Conservation (phyloP, 2,888 invertebrate genomes). For the Eudemis profundana region DNA sequence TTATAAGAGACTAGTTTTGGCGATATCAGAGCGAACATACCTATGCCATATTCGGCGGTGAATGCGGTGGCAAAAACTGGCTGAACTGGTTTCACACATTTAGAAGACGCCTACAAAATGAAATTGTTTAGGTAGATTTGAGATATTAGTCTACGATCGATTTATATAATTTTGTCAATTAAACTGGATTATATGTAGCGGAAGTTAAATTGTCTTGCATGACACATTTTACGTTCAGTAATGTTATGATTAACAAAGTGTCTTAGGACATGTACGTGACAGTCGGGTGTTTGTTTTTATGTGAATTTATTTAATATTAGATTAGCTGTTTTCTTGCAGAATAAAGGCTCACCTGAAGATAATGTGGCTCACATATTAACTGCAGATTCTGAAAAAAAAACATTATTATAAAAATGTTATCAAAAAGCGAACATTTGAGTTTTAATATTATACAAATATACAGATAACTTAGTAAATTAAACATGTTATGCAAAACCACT, state of each 20-base stretch:
- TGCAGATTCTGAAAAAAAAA: conserved; percentile 40
- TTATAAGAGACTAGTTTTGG: conserved; percentile 16
- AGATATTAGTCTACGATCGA: conserved; percentile 16
- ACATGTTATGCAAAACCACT: conserved; percentile 12
- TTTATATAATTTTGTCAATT: not conserved
- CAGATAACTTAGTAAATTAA: not conserved
- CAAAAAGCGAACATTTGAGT: not conserved
- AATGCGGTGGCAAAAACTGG: conserved; percentile 45
- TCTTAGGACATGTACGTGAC: not conserved
- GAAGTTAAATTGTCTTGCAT: not conserved
- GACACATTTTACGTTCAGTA: not conserved
- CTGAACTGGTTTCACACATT: conserved; percentile 47
- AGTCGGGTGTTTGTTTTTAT: not conserved
- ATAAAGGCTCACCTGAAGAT: conserved; percentile 31
- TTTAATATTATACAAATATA: not conserved
- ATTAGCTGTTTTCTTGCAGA: not conserved
- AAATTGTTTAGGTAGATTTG: conserved; percentile 4
- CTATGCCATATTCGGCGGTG: conserved; percentile 47
- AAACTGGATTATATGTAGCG: not conserved
- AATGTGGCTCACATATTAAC: conserved; percentile 16
- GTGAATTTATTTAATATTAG: not conserved
- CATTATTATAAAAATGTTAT: not conserved
- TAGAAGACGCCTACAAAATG: conserved; percentile 31
- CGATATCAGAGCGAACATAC: conserved; percentile 31
- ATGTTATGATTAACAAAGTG: not conserved